Evolutionary conservation across 2,888 invertebrate genomes (phyloP), one percentile per base, ranked within the genome.

Genomic region (Melikaiella ostensackeni): DNA sequence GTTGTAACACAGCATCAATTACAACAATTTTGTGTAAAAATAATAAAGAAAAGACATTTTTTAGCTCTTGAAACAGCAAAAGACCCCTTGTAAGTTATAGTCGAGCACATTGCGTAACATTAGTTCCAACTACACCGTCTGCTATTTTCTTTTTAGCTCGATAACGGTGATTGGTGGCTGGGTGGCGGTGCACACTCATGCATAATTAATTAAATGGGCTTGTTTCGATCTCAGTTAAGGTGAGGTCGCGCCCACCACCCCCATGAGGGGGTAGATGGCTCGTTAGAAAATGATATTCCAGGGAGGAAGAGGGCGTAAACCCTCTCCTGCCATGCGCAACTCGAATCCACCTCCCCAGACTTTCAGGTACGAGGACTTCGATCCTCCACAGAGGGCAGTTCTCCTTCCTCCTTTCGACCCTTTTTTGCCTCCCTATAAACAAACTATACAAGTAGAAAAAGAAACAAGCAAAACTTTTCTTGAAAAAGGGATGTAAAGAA

Each of bases 121-220:
- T 57, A 57, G 55, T 73, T 63, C 24, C 42, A 74, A 57, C 50
- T 70, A 79, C 76, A 79, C 75, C 61, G 63, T 61, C 70, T 62
- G 75, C 78, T 79, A 76, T 79, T 78, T 81, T 79, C 79, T 81
- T 81, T 82, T 79, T 80, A 76, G 77, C 79, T 81, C 79, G 84
- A 86, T 86, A 85, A 85, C 83, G 82, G 83, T 84, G 85, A 85
- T 85, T 85, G 84, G 85, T 85, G 82, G 81, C 79, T 79, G 81
- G 73, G 82, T 79, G 78, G 82, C 76, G 75, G 75, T 74, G 78
- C 83, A 82, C 78, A 79, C 87, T 86, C 86, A 85, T 88, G 85
- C 87, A 89, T 89, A 89, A 89, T 89, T 88, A 89, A 89, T 89
- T 88, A 88, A 89, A 89, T 84, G 87, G 85, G 84, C 85, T 86